Percentiles rank a stretch among this genome's conserved stretches.
Conservation (phyloP, 1,140 invertebrate genomes). For the Leptinotarsa undecemlineata region DNA sequence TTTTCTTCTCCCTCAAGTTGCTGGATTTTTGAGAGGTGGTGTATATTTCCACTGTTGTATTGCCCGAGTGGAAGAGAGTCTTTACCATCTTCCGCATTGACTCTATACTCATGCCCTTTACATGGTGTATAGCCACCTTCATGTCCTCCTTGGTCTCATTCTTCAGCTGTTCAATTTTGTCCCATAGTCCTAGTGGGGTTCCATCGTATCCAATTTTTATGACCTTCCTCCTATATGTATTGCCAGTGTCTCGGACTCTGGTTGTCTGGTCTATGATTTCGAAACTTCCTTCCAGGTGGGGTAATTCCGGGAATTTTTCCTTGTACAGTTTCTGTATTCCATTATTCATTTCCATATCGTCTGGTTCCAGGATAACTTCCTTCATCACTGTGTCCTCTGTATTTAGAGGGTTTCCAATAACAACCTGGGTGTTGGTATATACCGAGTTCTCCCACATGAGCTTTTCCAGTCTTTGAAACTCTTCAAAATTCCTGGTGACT, state of each 20-base stretch:
- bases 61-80: constrained; percentile 12
- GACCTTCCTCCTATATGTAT: constrained; percentile 1
- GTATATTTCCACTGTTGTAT: constrained; percentile 21
- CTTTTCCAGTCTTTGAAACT: neutral
- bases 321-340: constrained; percentile 27
- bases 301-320: constrained; percentile 30
- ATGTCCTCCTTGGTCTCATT: constrained; percentile 5
- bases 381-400: constrained; percentile 20
- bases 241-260: neutral
- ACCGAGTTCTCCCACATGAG: neutral
- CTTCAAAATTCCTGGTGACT: neutral
- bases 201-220: constrained; percentile 23
- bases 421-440: constrained; percentile 26
- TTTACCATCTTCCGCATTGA: constrained; percentile 28
- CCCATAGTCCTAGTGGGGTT: constrained; percentile 17
- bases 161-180: neutral
- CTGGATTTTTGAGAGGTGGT: neutral
- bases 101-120: constrained; percentile 9
- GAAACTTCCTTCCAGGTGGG: constrained; percentile 12
- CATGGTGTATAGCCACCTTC: neutral
- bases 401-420: constrained; percentile 30
- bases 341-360: constrained; percentile 27
- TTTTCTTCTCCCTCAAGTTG: constrained; percentile 12
- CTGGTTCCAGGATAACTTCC: constrained; percentile 26
- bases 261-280: constrained; percentile 28